Base-by-base conservation (phyloP, 2,888 invertebrate genomes). In the Opisthograptis luteolata region DNA sequence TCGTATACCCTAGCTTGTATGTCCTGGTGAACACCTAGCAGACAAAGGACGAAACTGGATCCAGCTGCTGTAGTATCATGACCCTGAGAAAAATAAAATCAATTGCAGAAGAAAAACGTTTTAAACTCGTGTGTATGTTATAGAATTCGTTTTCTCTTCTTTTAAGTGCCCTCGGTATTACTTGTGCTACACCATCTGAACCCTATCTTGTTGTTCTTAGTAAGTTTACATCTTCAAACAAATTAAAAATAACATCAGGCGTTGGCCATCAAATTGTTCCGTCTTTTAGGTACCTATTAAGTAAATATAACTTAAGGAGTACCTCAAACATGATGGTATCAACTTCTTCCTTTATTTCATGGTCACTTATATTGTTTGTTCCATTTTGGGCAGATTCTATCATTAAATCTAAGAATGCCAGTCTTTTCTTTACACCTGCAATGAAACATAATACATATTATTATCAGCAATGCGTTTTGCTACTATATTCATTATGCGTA, bases 261-360 rank as follows among this genome's bases (percentile, higher is more conserved):
- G n/a, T n/a, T n/a, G n/a, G n/a, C n/a, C n/a, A n/a, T n/a, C n/a
- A n/a, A n/a, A n/a, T n/a, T n/a, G n/a, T n/a, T n/a, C n/a, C n/a
- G n/a, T n/a, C n/a, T n/a, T n/a, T n/a, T n/a, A n/a, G n/a, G n/a
- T n/a, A n/a, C n/a, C n/a, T n/a, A 3, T 13, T 2, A 35, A 13
- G 93, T 92, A 34, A 31, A 36, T 92, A 92, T 94, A 67, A 95
- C 95, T 0, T 95, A 95, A 73, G 95, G 89, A 76, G 94, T 27
- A 50, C 96, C 93, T 98, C 95, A 76, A 96, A 96, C 96, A 96
- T 96, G 43, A 96, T 96, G 0, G 96, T 96, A 67, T 96, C 95
- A 0, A 96, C 96, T 90, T 96, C 95, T 76, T 96, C 96, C 79
- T 95, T 96, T 57, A 96, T 96, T 84, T 96, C 96, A 59, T 93